Conservation (phyloP, 2,888 invertebrate genomes). For the Halocaridina rubra region DNA sequence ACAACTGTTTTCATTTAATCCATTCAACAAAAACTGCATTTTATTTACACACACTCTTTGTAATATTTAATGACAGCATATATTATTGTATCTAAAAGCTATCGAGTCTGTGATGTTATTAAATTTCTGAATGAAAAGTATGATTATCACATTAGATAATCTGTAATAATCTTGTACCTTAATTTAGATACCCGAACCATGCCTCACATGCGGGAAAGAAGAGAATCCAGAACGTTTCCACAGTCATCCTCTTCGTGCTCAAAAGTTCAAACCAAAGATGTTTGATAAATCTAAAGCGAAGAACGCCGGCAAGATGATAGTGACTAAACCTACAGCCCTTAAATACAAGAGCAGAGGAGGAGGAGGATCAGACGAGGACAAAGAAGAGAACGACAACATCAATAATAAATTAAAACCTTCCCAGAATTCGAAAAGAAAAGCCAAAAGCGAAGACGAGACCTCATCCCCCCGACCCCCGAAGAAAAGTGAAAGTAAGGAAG, state of each 20-base stretch:
- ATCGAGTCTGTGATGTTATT: too few species aligned
- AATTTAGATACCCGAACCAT: conserved; percentile 57
- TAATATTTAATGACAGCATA: too few species aligned
- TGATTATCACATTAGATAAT: neutral
- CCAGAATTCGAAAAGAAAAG: neutral
- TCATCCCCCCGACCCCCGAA: conserved; percentile 20
- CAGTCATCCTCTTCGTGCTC: conserved; percentile 70
- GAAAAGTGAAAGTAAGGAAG: neutral
- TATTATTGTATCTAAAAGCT: too few species aligned
- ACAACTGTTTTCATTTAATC: too few species aligned
- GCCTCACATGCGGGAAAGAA: conserved; percentile 73
- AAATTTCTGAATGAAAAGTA: neutral
- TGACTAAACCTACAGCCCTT: conserved; percentile 59
- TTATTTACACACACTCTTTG: too few species aligned
- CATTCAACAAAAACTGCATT: too few species aligned
- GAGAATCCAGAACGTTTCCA: conserved; percentile 78
- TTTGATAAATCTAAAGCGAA: conserved; percentile 66
- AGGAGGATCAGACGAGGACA: conserved; percentile 27
- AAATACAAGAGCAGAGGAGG: conserved; percentile 52
- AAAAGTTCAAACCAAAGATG: conserved; percentile 45
- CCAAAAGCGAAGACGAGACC: conserved; percentile 9
- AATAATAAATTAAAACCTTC: neutral
- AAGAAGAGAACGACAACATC: conserved; percentile 18
- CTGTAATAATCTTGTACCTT: neutral
- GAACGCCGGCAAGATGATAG: conserved; percentile 37